Conservation (phyloP, 2,888 invertebrate genomes). For the Ryuthela nishihirai region DNA sequence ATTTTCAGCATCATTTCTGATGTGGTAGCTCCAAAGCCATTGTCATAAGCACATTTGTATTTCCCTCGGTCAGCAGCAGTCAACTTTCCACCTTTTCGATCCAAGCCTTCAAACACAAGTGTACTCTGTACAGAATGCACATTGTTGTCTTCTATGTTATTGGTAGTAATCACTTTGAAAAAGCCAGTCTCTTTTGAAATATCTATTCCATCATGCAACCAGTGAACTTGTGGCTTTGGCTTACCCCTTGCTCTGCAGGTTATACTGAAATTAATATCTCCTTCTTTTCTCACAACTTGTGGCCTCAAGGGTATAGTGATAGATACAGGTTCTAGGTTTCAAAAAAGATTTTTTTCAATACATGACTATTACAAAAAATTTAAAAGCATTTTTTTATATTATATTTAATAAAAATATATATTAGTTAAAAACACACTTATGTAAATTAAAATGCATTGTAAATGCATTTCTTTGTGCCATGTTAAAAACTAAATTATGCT, state of each 20-base stretch:
- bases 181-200: constrained; percentile 53
- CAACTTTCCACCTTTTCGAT: constrained; percentile 54
- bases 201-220: constrained; percentile 65
- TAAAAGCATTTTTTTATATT: background rate
- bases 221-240: constrained; percentile 75
- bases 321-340: constrained; percentile 68
- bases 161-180: constrained; percentile 75
- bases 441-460: too few species aligned
- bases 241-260: constrained; percentile 84
- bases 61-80: constrained; percentile 73
- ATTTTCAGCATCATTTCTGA: constrained; percentile 80
- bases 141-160: constrained; percentile 67
- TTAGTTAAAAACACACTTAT: too few species aligned
- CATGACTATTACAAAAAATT: background rate
- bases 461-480: too few species aligned
- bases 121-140: constrained; percentile 79
- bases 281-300: constrained; percentile 57
- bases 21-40: constrained; percentile 82
- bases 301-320: constrained; percentile 69
- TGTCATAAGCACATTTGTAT: constrained; percentile 82
- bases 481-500: too few species aligned
- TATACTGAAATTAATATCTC: constrained; percentile 72
- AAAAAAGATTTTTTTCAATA: background rate
- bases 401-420: background rate
- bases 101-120: constrained; percentile 72